Evolutionary conservation across 2,113 vertebrate species (phyloP), one percentile per base, ranked within the genome.

Genomic region (Mirza zaza): DNA sequence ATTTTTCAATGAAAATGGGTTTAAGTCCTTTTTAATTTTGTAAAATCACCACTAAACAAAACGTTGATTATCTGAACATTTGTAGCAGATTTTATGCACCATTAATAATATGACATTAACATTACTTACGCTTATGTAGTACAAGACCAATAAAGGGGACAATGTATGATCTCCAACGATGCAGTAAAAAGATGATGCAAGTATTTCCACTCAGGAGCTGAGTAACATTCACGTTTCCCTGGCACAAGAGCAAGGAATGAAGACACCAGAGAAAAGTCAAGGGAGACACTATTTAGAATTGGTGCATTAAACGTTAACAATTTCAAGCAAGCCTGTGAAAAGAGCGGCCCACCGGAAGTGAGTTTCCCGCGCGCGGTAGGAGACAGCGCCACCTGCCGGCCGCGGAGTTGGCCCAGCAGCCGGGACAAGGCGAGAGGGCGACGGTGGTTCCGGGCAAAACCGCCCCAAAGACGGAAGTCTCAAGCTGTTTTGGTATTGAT

Each of bases 381-480:
- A 84, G 39, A 97, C 94, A 91, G 59, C 18, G 79, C 97, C 97
- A 97, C 68, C 97, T 98, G 63, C 87, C 75, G 96, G 85, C 67
- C 20, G 0, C 0, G 0, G 25, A 34, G 8, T 70, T 88, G 86
- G 55, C 82, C 63, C 42, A 25, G 32, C 0, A 0, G 1, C 34
- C 32, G 42, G 71, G 67, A 55, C 77, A 29, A 4, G 27, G 27
- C 0, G 0, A 77, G 57, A 70, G 42, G 9, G 2, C 17, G 0
- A 29, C 32, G 0, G 5, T 52, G 34, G 15, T 67, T 61, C 39
- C 21, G 48, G 20, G 2, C n/a, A 86, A 85, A 87, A 25, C 3
- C 3, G 18, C 14, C 8, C 34, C 20, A n/a, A 52, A 59, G 57
- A 77, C 57, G 63, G 81, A 39, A 42, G 39, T 52, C 17, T 83